A percentile compares a stretch with the other conserved stretches of the same genome.
phyloP scores from a whole-genome alignment of 1,140 invertebrate species.

The Contarinia nasturtii region DNA sequence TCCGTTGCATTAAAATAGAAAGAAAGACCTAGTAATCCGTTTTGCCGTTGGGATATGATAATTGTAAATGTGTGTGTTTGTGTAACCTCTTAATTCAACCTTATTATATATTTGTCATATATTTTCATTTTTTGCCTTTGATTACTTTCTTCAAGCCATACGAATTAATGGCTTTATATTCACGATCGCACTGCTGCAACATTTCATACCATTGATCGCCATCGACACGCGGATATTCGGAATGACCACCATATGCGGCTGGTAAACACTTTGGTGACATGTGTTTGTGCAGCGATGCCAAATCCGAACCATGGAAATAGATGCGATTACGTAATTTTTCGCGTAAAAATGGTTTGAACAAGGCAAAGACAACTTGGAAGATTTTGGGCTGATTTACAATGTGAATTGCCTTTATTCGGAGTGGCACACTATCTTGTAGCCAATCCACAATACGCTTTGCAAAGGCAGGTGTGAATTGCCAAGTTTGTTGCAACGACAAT shows the following conservation, averaged over 20 bases:
- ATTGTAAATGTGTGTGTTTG: too few species aligned
- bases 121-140: too few species aligned
- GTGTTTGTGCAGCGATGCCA: constrained; percentile 58
- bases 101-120: too few species aligned
- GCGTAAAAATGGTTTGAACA: constrained; percentile 70
- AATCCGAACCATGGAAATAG: constrained; percentile 65
- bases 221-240: constrained; percentile 39
- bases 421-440: constrained; percentile 61
- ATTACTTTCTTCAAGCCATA: constrained; percentile 46
- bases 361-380: constrained; percentile 70
- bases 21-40: too few species aligned
- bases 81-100: too few species aligned
- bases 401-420: constrained; percentile 68
- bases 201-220: constrained; percentile 53
- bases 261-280: constrained; percentile 61
- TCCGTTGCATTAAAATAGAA: too few species aligned
- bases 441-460: constrained; percentile 65
- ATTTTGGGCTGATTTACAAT: constrained; percentile 74
- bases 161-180: constrained; percentile 55
- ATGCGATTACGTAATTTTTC: constrained; percentile 57
- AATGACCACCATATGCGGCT: constrained; percentile 54
- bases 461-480: constrained; percentile 65
- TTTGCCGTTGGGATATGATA: too few species aligned
- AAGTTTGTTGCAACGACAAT: constrained; percentile 53
- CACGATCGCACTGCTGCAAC: constrained; percentile 44